A percentile compares a stretch with the other conserved stretches of the same genome.
Conservation (phyloP, 2,113 vertebrate species). For the Ciconia maguari region DNA sequence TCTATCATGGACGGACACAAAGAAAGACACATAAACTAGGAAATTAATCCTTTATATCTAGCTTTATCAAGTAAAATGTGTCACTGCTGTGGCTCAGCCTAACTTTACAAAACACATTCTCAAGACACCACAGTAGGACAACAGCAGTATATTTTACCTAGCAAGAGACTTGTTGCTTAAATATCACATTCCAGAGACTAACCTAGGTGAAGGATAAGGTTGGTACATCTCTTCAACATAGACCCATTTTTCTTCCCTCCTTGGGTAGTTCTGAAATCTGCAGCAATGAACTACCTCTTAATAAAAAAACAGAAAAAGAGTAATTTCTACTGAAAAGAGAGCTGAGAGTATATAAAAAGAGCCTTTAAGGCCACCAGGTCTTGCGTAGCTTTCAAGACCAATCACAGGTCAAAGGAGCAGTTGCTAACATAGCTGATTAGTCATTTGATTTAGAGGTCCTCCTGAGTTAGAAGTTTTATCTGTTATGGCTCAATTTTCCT, state of each 20-base stretch:
- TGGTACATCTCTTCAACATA: neutral
- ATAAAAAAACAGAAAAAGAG: neutral
- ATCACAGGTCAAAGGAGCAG: neutral
- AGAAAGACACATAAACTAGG: neutral
- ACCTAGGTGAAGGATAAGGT: neutral
- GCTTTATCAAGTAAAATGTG: neutral
- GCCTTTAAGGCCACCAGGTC: neutral
- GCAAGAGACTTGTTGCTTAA: neutral
- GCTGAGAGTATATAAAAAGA: neutral
- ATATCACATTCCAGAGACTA: neutral
- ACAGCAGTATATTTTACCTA: neutral
- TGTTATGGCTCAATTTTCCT: neutral
- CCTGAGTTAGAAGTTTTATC: neutral
- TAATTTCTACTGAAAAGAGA: neutral
- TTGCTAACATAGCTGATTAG: neutral
- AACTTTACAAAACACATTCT: neutral
- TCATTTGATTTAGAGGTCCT: neutral
- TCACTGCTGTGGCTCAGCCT: neutral
- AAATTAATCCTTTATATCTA: slow-evolving; percentile 13
- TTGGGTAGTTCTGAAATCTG: neutral
- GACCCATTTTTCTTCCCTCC: neutral
- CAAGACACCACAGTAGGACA: neutral
- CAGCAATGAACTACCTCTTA: neutral
- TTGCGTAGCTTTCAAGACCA: neutral
- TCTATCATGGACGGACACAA: slow-evolving; percentile 3